Percentiles rank a stretch among this genome's conserved stretches.
Evolutionary conservation across 2,888 invertebrate species (phyloP).

Genomic region (Taenaris catops): DNA sequence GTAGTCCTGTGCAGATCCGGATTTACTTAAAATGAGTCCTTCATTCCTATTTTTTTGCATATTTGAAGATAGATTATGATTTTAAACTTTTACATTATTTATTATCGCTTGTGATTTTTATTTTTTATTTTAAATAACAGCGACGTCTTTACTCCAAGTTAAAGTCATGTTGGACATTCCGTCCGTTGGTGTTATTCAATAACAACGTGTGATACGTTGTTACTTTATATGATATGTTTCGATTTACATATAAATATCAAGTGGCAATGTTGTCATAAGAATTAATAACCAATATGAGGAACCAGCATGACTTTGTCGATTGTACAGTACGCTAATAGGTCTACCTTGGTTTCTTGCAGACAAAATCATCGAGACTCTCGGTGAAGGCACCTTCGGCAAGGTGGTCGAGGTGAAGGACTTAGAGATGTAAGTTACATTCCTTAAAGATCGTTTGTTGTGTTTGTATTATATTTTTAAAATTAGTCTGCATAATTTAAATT

Average conservation of each 20-base stretch:
- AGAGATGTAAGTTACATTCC: slow-evolving; percentile 96
- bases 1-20: too few relatives aligned
- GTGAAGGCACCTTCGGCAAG: slow-evolving; percentile 99
- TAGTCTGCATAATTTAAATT: too few relatives aligned
- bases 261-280: slow-evolving; percentile 2
- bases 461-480: too few relatives aligned
- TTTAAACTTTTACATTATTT: slow-evolving; percentile 22
- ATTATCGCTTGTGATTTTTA: slow-evolving; percentile 34
- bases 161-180: slow-evolving; percentile 53
- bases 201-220: slow-evolving; percentile 6
- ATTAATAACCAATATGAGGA: slow-evolving; percentile 40
- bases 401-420: slow-evolving; percentile 99
- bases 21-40: too few relatives aligned
- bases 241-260: background rate
- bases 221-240: slow-evolving; percentile 1
- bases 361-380: slow-evolving; percentile 98
- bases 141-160: slow-evolving; percentile 19
- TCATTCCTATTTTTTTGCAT: too few relatives aligned
- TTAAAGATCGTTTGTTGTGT: too few relatives aligned
- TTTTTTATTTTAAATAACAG: slow-evolving; percentile 30
- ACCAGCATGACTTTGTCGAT: slow-evolving; percentile 57
- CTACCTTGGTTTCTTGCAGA: slow-evolving; percentile 89
- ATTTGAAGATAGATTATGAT: too few relatives aligned
- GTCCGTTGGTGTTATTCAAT: slow-evolving; percentile 22
- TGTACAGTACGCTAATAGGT: slow-evolving; percentile 45